Evolutionary conservation across 2,888 invertebrate genomes (phyloP).

Genomic region (Tenthredo scrophulariae): DNA sequence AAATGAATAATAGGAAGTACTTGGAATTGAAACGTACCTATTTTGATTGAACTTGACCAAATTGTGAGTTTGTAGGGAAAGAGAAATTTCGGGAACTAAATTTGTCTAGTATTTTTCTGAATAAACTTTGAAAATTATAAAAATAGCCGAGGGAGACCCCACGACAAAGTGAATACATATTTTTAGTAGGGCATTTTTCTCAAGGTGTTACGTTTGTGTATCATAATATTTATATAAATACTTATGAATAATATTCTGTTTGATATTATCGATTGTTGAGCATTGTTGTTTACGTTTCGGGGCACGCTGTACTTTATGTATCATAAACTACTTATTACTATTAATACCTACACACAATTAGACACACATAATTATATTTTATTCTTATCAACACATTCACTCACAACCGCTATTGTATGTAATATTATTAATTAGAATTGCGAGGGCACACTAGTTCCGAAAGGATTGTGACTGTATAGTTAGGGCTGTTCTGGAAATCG

Average conservation of each 20-base stretch:
- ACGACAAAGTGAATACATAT: constrained; percentile 62
- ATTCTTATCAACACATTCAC: constrained; percentile 57
- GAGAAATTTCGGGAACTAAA: not conserved
- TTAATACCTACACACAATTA: constrained; percentile 57
- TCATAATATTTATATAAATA: constrained; percentile 72
- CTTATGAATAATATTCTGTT: constrained; percentile 73
- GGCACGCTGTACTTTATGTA: constrained; percentile 78
- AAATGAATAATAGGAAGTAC: not conserved
- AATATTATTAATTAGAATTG: constrained; percentile 61
- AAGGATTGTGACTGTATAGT: constrained; percentile 59
- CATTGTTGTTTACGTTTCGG: constrained; percentile 77
- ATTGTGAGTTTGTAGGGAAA: not conserved
- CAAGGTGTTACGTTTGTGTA: constrained; percentile 75
- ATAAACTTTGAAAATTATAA: constrained; percentile 37
- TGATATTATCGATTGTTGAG: constrained; percentile 77
- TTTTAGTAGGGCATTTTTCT: constrained; percentile 66
- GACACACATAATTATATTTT: constrained; percentile 60
- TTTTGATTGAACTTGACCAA: not conserved
- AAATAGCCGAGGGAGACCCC: constrained; percentile 52
- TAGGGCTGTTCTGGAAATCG: constrained; percentile 72
- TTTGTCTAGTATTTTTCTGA: constrained; percentile 14
- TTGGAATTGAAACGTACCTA: not conserved
- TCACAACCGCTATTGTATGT: constrained; percentile 62
- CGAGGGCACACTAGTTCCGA: constrained; percentile 66
- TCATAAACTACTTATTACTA: constrained; percentile 66